These are phyloP conservation scores for Noctua fimbriata DNA, from an alignment of 2,888 invertebrate genomes.

Conservation along the genomic window DNA sequence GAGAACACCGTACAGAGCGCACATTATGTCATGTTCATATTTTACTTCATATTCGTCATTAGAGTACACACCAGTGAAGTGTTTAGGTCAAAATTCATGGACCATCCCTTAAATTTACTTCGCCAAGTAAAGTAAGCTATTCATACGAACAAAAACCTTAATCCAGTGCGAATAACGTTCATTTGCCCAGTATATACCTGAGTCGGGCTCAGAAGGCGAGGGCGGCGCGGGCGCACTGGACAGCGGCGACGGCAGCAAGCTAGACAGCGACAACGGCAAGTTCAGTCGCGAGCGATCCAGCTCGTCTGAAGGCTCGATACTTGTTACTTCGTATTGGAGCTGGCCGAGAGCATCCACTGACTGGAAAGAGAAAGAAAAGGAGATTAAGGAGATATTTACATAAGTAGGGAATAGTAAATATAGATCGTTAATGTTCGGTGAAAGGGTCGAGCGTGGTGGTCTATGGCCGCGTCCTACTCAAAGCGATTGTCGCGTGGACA, in stretches of 20 bases:
- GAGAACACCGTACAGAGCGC: not conserved
- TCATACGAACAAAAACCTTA: not conserved
- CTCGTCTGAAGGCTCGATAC: slow-evolving; percentile 95
- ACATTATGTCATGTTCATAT: not conserved
- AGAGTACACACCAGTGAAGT: not conserved
- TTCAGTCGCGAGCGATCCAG: slow-evolving; percentile 93
- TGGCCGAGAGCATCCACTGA: slow-evolving; percentile 91
- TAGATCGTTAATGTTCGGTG: too few relatives aligned
- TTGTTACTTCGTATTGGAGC: slow-evolving; percentile 93
- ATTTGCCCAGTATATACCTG: slow-evolving; percentile 85
- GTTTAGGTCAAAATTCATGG: not conserved
- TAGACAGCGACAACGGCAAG: slow-evolving; percentile 93
- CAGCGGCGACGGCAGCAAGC: slow-evolving; percentile 93
- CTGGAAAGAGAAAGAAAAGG: slow-evolving; percentile 77
- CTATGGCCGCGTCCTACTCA: not conserved
- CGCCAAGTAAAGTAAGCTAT: too few relatives aligned
- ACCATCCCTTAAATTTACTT: too few relatives aligned
- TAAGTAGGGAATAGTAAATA: too few relatives aligned
- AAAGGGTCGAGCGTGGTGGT: too few relatives aligned
- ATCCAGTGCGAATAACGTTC: not conserved
- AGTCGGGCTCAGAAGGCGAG: slow-evolving; percentile 94
- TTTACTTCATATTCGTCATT: not conserved
- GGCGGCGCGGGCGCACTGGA: slow-evolving; percentile 93
- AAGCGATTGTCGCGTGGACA: not conserved
- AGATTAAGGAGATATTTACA: not conserved